Percentiles rank a stretch among this genome's conserved stretches.
These are phyloP conservation scores for Acholoe squamosa DNA, from an alignment of 2,888 invertebrate genomes.

Conservation along the genomic window DNA sequence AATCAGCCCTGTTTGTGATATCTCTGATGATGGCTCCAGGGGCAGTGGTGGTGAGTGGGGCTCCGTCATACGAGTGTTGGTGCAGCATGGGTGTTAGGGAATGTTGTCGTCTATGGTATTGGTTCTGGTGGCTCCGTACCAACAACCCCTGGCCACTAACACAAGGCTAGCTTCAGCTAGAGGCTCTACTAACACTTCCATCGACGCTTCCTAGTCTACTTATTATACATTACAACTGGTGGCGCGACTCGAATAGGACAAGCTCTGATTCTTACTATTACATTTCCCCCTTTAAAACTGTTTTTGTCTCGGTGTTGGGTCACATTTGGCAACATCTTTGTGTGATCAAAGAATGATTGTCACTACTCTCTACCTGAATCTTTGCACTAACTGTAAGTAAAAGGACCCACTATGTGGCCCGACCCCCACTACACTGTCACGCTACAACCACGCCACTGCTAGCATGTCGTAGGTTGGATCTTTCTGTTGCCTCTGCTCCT, in stretches of 20 bases:
- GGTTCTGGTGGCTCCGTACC: constrained; percentile 59
- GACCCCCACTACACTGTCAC: constrained; percentile 42
- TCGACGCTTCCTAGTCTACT: constrained; percentile 51
- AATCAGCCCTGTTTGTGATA: neutral
- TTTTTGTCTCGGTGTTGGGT: constrained; percentile 46
- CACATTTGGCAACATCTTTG: constrained; percentile 60
- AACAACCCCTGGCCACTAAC: constrained; percentile 59
- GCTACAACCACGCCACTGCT: constrained; percentile 54
- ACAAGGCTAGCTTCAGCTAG: constrained; percentile 58
- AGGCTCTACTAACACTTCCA: constrained; percentile 62
- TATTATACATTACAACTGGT: constrained; percentile 35
- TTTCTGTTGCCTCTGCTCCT: constrained; percentile 61
- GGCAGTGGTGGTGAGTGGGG: constrained; percentile 57
- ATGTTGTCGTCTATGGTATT: constrained; percentile 51
- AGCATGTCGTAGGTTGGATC: constrained; percentile 59
- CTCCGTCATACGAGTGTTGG: constrained; percentile 54
- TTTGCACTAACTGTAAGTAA: constrained; percentile 60
- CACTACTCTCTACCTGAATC: constrained; percentile 53
- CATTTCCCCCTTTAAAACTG: neutral
- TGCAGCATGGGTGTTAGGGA: constrained; percentile 62
- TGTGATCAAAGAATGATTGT: constrained; percentile 59
- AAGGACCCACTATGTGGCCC: neutral
- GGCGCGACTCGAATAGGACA: constrained; percentile 35
- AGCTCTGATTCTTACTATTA: constrained; percentile 48
- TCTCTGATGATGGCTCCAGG: constrained; percentile 14